phyloP scores from a whole-genome alignment of 2,888 invertebrate species.

The Drosophila colorata region DNA sequence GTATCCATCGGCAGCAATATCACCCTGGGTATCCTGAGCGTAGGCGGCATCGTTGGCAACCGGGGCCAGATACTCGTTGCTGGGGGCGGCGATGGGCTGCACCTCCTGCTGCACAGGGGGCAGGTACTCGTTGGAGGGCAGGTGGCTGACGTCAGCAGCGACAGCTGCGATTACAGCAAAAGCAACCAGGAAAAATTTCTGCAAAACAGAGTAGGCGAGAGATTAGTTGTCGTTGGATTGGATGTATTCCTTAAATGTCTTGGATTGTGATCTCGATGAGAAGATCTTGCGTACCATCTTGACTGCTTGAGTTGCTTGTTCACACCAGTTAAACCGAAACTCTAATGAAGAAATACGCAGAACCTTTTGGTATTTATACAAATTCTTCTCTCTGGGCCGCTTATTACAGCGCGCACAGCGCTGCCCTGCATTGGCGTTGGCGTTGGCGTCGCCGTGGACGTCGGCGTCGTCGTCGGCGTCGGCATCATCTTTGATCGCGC shows the following conservation, averaged over 20 bases:
- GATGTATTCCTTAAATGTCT: constrained; percentile 3
- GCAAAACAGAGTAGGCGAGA: constrained; percentile 35
- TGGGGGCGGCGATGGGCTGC: constrained; percentile 60
- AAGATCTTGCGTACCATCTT: constrained; percentile 65
- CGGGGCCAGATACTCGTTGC: constrained; percentile 76
- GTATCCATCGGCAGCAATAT: constrained; percentile 67
- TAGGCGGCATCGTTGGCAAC: constrained; percentile 28
- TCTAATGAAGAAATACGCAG: constrained; percentile 80
- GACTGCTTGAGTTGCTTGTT: constrained; percentile 71
- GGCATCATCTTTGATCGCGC: constrained; percentile 50
- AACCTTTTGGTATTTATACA: constrained; percentile 83
- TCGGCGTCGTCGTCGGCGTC: constrained; percentile 11
- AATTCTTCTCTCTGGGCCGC: constrained; percentile 64
- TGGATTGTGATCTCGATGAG: neutral
- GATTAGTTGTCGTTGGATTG: neutral
- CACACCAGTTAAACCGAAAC: constrained; percentile 77
- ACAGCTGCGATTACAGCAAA: constrained; percentile 81
- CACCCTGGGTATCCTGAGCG: constrained; percentile 23
- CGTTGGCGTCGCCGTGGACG: constrained; percentile 24
- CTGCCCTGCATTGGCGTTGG: constrained; percentile 11
- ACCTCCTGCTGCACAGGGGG: constrained; percentile 73
- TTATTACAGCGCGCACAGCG: constrained; percentile 58
- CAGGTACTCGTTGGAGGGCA: constrained; percentile 80
- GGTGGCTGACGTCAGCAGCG: constrained; percentile 81
- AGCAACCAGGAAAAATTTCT: constrained; percentile 82